These are phyloP conservation scores for Anabacerthia variegaticeps DNA, from an alignment of 2,797 vertebrate species.

Conservation along the genomic window DNA sequence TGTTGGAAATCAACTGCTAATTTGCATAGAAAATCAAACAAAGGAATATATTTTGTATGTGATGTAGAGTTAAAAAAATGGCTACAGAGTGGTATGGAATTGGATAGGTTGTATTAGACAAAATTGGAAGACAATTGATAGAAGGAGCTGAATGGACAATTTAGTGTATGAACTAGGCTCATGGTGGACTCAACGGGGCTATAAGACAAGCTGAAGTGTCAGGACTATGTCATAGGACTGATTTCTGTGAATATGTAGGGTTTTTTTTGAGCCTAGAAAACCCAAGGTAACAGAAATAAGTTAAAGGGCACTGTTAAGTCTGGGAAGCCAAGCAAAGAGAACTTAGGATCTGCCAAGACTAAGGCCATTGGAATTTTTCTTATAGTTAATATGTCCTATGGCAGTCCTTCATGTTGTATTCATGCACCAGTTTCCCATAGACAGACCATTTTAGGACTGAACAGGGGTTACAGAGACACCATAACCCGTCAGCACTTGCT, in stretches of 20 bases:
- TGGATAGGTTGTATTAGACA: rapidly evolving
- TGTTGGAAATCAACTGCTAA: background rate
- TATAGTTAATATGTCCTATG: background rate
- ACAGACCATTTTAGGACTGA: background rate
- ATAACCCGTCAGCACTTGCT: no score
- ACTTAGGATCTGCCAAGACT: background rate
- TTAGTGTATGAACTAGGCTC: background rate
- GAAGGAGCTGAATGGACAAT: background rate
- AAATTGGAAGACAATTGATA: background rate
- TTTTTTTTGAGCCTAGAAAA: background rate
- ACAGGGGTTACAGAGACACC: background rate
- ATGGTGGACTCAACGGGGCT: background rate
- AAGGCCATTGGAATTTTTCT: background rate
- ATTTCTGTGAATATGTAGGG: background rate
- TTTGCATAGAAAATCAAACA: background rate
- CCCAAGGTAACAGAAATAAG: background rate
- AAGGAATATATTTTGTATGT: background rate
- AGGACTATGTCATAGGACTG: background rate
- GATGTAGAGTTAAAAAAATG: background rate
- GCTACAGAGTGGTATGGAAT: background rate
- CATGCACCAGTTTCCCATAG: background rate
- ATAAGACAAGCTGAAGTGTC: background rate
- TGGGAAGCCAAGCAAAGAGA: background rate
- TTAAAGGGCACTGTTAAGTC: background rate
- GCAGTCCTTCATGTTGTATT: background rate